Evolutionary conservation across 2,113 vertebrate species (phyloP), one percentile per base, ranked within the genome.

Genomic region (Leptobrachium leishanense): DNA sequence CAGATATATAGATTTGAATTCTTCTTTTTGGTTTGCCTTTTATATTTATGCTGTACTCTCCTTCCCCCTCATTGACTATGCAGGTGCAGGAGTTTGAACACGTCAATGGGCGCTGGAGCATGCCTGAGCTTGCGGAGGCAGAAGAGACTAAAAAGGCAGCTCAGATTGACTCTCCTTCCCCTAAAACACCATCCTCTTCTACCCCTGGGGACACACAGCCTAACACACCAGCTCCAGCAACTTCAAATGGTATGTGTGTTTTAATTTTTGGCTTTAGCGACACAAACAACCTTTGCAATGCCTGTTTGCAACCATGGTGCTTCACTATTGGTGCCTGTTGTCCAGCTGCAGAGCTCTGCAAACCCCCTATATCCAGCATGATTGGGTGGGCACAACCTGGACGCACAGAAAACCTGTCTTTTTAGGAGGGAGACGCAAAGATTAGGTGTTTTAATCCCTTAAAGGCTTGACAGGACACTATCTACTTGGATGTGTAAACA

Each of bases 71-170:
- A 67, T 8, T 6, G 65, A 41, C 39, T 67, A 82, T 66, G 2
- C 82, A 99, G 98, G 98, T 99, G 72, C 98, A 99, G 88, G 98
- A 99, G 84, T 99, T 99, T 90, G 97, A 98, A 84, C 97, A 98
- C 12, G 97, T 99, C 68, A 99, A 99, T 0, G 98, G 98, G 59
- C 96, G 96, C 75, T 99, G 98, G 98, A 99, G 97, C 11, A 99
- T 99, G 96, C 96, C 98, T 43, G 97, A 98, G 88, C 93, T 99
- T 85, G 96, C 96, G 41, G 98, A 99, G 85, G 90, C 96, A 81
- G 96, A 98, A 85, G 97, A 98, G 84, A 98, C 94, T 85, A 98
- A 98, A 86, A 96, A 97, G 82, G 95, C 95, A 79, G 91, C 95
- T 78, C 96, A 88, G 85, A 95, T 82, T 82, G 95, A 85, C 13